Percentiles rank a stretch among this genome's conserved stretches.
phyloP scores from a whole-genome alignment of 1,140 invertebrate species.

The Helicorthomorpha holstii region DNA sequence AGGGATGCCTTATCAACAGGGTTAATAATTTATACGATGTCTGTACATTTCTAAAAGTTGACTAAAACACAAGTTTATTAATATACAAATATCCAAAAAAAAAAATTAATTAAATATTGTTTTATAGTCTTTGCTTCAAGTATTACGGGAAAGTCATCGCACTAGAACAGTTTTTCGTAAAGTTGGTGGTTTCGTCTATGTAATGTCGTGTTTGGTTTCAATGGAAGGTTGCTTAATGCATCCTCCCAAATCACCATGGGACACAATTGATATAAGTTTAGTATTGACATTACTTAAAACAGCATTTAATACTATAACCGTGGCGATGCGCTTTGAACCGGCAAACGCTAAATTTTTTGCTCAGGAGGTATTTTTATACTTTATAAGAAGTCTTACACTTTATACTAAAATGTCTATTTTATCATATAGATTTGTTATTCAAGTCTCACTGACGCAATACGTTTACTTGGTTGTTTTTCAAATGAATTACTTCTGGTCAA shows the following conservation, averaged over 20 bases:
- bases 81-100: no score
- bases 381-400: background rate
- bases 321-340: slow-evolving; percentile 96
- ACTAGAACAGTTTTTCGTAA: slow-evolving; percentile 92
- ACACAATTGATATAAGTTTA: slow-evolving; percentile 18
- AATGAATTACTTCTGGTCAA: background rate
- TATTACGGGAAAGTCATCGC: slow-evolving; percentile 83
- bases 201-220: slow-evolving; percentile 86
- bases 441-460: slow-evolving; percentile 76
- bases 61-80: no score
- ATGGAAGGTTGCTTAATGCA: slow-evolving; percentile 63
- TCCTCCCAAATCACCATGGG: slow-evolving; percentile 25
- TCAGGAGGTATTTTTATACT: slow-evolving; percentile 49
- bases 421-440: slow-evolving; percentile 63
- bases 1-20: background rate
- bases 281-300: slow-evolving; percentile 49
- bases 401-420: slow-evolving; percentile 3
- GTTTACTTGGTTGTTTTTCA: slow-evolving; percentile 78
- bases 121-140: slow-evolving; percentile 54
- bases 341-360: slow-evolving; percentile 98
- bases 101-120: slow-evolving; percentile 9
- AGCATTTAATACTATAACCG: slow-evolving; percentile 87
- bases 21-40: no score
- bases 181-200: slow-evolving; percentile 92
- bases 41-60: no score